Evolutionary conservation across 2,797 vertebrate species (phyloP).

Genomic region (Austrolebias charrua): DNA sequence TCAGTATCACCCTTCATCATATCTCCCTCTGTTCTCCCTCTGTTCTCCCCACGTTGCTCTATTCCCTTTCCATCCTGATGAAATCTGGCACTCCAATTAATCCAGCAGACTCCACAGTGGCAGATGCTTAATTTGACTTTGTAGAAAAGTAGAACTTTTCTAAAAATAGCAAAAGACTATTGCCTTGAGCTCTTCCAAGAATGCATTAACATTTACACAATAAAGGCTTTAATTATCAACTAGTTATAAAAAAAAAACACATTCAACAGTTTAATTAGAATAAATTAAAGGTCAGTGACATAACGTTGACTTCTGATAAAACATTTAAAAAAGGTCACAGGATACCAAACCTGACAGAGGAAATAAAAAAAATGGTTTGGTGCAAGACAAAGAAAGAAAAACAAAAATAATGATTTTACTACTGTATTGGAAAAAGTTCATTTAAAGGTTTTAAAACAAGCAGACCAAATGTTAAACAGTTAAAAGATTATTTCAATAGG

Average conservation of each 20-base stretch:
- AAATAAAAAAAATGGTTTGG: background rate
- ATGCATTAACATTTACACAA: background rate
- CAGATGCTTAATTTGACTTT: slow-evolving; percentile 63
- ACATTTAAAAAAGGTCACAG: background rate
- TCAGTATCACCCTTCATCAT: slow-evolving; percentile 22
- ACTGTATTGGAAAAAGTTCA: background rate
- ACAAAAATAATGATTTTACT: background rate
- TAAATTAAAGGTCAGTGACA: background rate
- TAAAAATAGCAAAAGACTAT: slow-evolving; percentile 28
- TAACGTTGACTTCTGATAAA: background rate
- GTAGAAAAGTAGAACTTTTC: slow-evolving; percentile 59
- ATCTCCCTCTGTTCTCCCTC: slow-evolving; percentile 22
- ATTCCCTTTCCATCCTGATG: slow-evolving; percentile 60
- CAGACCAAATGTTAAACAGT: no score
- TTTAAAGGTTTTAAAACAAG: background rate
- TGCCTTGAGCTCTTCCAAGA: background rate
- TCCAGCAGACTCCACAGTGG: slow-evolving; percentile 59
- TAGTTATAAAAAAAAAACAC: background rate
- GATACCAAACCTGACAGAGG: background rate
- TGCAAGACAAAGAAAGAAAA: background rate
- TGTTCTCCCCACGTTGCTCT: slow-evolving; percentile 25
- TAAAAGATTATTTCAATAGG: no score
- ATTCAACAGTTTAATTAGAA: background rate
- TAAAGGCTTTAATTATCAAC: background rate
- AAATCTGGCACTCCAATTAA: slow-evolving; percentile 65